These are phyloP conservation scores for Perizoma affinitatum DNA, from an alignment of 2,888 invertebrate species.

Conservation along the genomic window DNA sequence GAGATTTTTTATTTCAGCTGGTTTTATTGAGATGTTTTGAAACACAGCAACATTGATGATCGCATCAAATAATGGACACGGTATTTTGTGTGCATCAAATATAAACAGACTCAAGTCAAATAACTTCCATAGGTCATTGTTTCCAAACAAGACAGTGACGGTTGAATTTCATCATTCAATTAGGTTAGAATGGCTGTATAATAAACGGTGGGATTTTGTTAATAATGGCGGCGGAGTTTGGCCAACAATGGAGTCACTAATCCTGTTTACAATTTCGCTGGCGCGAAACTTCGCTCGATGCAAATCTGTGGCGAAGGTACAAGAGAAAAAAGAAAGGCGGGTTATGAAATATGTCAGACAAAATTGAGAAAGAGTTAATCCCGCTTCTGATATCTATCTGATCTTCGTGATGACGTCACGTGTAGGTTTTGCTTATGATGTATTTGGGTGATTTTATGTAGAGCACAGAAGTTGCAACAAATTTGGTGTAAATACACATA, in stretches of 20 bases:
- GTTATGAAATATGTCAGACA: background rate
- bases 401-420: too few species aligned
- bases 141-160: constrained; percentile 20
- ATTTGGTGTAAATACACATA: too few species aligned
- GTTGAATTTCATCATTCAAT: constrained; percentile 48
- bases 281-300: constrained; percentile 53
- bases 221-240: constrained; percentile 55
- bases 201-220: constrained; percentile 54
- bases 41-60: too few species aligned
- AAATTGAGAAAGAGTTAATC: too few species aligned
- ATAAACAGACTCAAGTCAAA: constrained; percentile 4
- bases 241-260: constrained; percentile 57
- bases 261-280: constrained; percentile 60
- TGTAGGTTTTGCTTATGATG: too few species aligned
- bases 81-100: too few species aligned
- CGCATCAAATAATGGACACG: too few species aligned
- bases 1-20: too few species aligned
- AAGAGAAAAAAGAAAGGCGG: constrained; percentile 28
- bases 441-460: too few species aligned
- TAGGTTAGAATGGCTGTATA: constrained; percentile 34
- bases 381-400: too few species aligned
- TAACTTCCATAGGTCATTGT: constrained; percentile 6
- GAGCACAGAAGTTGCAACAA: too few species aligned
- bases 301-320: constrained; percentile 45
- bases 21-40: too few species aligned